phyloP scores from a whole-genome alignment of 2,888 invertebrate species.

The Ennomos erosarius region DNA sequence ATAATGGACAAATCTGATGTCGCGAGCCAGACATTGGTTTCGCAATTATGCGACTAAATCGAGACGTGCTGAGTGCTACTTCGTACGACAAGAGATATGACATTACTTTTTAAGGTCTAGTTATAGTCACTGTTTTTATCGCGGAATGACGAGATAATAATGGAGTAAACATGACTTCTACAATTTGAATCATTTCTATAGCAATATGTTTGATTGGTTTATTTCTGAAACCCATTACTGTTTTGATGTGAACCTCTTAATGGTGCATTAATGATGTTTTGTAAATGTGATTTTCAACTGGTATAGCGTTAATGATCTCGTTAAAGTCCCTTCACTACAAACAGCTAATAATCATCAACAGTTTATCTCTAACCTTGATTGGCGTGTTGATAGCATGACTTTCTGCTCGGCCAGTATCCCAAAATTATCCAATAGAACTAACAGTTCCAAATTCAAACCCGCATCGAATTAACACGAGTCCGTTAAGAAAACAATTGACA shows the following conservation, averaged over 20 bases:
- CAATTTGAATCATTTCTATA: too few relatives aligned
- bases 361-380: slow-evolving; percentile 24
- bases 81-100: too few relatives aligned
- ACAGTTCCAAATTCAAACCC: slow-evolving; percentile 69
- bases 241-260: too few relatives aligned
- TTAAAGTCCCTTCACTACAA: slow-evolving; percentile 15
- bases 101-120: too few relatives aligned
- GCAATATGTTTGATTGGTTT: too few relatives aligned
- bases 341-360: slow-evolving; percentile 16
- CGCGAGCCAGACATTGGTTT: slow-evolving; percentile 65
- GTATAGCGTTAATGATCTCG: slow-evolving; percentile 9
- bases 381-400: slow-evolving; percentile 27
- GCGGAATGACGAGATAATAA: too few relatives aligned
- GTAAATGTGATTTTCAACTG: too few relatives aligned
- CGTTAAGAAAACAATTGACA: slow-evolving; percentile 82
- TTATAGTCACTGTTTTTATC: too few relatives aligned
- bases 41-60: slow-evolving; percentile 76
- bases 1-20: slow-evolving; percentile 78
- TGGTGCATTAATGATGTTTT: too few relatives aligned
- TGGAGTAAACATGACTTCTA: too few relatives aligned
- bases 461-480: slow-evolving; percentile 73
- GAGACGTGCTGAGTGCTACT: slow-evolving; percentile 38
- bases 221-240: too few relatives aligned
- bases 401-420: slow-evolving; percentile 41
- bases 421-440: slow-evolving; percentile 59